These are phyloP conservation scores for Aricia artaxerxes DNA, from an alignment of 2,888 invertebrate genomes.

Conservation along the genomic window DNA sequence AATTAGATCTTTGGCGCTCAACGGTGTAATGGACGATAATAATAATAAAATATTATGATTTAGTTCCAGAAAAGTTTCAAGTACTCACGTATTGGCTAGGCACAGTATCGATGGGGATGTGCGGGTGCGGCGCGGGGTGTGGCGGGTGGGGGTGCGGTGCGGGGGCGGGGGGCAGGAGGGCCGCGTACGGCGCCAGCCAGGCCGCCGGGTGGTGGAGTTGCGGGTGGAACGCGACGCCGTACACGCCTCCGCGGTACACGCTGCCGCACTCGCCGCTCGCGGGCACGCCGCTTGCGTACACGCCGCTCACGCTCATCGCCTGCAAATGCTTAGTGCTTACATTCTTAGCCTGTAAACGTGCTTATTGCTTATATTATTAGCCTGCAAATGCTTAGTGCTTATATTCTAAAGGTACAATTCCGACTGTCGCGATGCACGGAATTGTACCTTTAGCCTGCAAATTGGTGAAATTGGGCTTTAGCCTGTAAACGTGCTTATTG, in stretches of 20 bases:
- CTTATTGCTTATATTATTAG: too few species aligned
- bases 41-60: too few species aligned
- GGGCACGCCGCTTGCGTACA: constrained; percentile 66
- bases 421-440: too few species aligned
- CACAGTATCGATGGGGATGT: constrained; percentile 73
- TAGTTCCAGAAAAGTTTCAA: too few species aligned
- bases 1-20: too few species aligned
- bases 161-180: constrained; percentile 66
- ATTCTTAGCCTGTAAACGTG: neutral
- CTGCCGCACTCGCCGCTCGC: constrained; percentile 67
- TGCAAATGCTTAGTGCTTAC: constrained; percentile 43
- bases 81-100: constrained; percentile 76
- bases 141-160: constrained; percentile 52
- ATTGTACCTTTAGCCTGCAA: too few species aligned
- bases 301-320: constrained; percentile 74
- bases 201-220: constrained; percentile 70
- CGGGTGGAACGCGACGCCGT: constrained; percentile 73
- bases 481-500: too few species aligned
- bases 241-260: constrained; percentile 71
- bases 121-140: constrained; percentile 64
- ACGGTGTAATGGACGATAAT: too few species aligned
- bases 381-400: neutral
- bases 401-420: neutral
- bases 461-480: neutral
- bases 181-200: constrained; percentile 74